Conservation (phyloP, 1,140 invertebrate genomes). For the Physella acuta region DNA sequence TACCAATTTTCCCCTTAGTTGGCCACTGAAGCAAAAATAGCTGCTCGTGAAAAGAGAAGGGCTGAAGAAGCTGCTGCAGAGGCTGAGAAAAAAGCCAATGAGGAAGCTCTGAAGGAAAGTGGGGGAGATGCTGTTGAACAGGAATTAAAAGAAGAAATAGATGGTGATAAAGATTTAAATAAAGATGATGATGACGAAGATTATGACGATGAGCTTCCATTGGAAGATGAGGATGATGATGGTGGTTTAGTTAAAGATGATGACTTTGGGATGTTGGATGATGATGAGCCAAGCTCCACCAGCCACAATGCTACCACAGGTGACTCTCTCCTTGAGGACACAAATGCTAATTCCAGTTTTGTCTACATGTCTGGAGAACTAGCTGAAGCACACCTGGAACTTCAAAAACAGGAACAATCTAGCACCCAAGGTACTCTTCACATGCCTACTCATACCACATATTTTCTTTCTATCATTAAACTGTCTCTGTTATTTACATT, state of each 20-base stretch:
- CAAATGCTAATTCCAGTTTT: not conserved
- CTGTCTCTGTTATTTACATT: too few relatives aligned
- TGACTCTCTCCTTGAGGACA: too few relatives aligned
- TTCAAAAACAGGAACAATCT: too few relatives aligned
- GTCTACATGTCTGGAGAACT: not conserved
- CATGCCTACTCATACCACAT: too few relatives aligned
- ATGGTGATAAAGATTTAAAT: not conserved
- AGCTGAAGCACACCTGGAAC: too few relatives aligned
- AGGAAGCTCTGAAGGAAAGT: not conserved
- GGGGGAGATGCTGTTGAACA: not conserved
- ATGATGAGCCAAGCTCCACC: not conserved
- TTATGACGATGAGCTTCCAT: conserved; percentile 12
- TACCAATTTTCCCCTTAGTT: not conserved
- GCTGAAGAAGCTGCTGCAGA: conserved; percentile 13
- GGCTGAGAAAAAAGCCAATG: not conserved
- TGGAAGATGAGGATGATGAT: conserved; percentile 10
- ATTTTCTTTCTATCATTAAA: too few relatives aligned
- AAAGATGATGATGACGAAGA: not conserved
- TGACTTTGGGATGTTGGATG: not conserved
- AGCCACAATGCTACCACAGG: not conserved
- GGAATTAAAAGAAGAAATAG: not conserved
- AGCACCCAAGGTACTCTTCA: too few relatives aligned
- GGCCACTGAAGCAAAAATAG: conserved; percentile 10
- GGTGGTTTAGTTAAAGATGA: conserved; percentile 9
- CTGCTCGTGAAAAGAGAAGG: not conserved